phyloP scores from a whole-genome alignment of 2,888 invertebrate genomes.

The Sicus ferrugineus region DNA sequence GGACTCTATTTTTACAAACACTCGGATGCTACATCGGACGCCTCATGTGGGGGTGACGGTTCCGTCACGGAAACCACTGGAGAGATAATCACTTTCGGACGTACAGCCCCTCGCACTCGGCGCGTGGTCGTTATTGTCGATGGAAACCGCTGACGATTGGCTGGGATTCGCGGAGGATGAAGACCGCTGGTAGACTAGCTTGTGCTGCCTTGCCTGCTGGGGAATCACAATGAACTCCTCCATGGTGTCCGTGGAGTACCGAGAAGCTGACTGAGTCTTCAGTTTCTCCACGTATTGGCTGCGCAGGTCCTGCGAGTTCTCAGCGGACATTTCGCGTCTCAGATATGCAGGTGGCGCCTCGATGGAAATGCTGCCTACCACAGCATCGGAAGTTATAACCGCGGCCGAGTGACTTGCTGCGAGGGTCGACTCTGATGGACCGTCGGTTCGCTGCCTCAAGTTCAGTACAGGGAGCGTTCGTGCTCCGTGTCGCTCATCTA shows the following conservation, averaged over 20 bases:
- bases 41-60: conserved; percentile 81
- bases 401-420: conserved; percentile 52
- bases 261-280: conserved; percentile 39
- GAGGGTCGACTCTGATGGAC: conserved; percentile 17
- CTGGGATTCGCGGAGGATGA: conserved; percentile 50
- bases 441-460: conserved; percentile 44
- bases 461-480: conserved; percentile 51
- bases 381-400: conserved; percentile 58
- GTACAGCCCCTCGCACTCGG: conserved; percentile 51
- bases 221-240: conserved; percentile 56
- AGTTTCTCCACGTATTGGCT: neutral
- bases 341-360: conserved; percentile 62
- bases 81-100: conserved; percentile 62
- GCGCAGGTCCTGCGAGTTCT: conserved; percentile 35
- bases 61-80: conserved; percentile 82
- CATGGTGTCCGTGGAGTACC: conserved; percentile 55
- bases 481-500: conserved; percentile 40
- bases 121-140: conserved; percentile 57
- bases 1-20: conserved; percentile 65
- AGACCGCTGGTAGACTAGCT: conserved; percentile 59
- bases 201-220: conserved; percentile 47
- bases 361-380: conserved; percentile 62
- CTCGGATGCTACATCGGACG: conserved; percentile 52
- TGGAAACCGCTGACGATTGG: conserved; percentile 50
- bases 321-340: conserved; percentile 50